phyloP scores from a whole-genome alignment of 2,888 invertebrate species.

The Smittia aterrima region DNA sequence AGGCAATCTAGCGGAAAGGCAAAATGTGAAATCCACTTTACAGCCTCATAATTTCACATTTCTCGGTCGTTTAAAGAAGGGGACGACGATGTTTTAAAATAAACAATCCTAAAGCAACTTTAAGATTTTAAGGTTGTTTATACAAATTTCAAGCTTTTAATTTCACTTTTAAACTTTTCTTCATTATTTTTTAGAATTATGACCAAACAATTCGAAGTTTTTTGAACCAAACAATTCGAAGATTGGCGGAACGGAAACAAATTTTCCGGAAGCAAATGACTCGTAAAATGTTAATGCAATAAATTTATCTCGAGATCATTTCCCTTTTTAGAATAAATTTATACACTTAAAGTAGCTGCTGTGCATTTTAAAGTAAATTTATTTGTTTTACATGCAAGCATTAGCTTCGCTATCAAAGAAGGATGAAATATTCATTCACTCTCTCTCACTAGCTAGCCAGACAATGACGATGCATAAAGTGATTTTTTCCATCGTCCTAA shows the following conservation, averaged over 20 bases:
- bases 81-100: not conserved
- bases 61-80: not conserved
- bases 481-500: not conserved
- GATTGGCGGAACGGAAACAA: not conserved
- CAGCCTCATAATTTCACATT: conserved; percentile 37
- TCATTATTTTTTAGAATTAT: too few relatives aligned
- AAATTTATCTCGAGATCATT: not conserved
- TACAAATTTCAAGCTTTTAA: not conserved
- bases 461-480: conserved; percentile 8
- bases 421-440: not conserved
- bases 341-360: not conserved
- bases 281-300: conserved; percentile 1
- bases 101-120: not conserved
- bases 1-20: conserved; percentile 33
- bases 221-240: not conserved
- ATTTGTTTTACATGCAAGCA: not conserved
- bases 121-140: not conserved
- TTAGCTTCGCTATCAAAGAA: not conserved
- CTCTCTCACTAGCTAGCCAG: not conserved
- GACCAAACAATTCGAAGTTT: too few relatives aligned
- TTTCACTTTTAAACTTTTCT: not conserved
- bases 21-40: conserved; percentile 34
- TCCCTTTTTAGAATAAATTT: not conserved
- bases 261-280: not conserved
- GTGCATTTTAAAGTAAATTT: not conserved